Percentiles rank a stretch among this genome's conserved stretches.
phyloP scores from a whole-genome alignment of 1,140 invertebrate species.

The Anoplophora glabripennis region DNA sequence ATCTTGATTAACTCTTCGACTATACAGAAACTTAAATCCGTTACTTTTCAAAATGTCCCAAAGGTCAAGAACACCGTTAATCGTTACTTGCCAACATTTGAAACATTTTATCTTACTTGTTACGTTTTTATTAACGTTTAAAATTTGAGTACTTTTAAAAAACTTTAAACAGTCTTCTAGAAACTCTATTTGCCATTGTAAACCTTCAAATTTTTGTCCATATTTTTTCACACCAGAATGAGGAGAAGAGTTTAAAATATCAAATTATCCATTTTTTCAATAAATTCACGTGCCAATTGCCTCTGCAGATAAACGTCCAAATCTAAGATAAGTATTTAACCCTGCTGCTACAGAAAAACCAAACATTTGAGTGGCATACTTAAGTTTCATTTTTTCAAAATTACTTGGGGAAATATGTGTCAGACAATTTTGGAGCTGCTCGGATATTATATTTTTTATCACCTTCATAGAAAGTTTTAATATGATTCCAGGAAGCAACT shows the following conservation, averaged over 20 bases:
- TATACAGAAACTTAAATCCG: neutral
- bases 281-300: neutral
- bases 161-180: neutral
- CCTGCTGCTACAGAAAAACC: neutral
- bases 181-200: neutral
- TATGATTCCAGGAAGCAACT: constrained; percentile 10
- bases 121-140: neutral
- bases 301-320: neutral
- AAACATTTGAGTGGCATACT: neutral
- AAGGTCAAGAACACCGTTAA: neutral
- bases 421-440: neutral
- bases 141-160: neutral
- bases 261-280: neutral
- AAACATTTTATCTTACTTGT: neutral
- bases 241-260: constrained; percentile 5
- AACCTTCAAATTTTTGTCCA: neutral
- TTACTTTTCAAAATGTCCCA: neutral
- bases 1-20: neutral
- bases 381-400: constrained; percentile 2
- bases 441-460: neutral
- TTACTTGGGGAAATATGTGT: constrained; percentile 1
- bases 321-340: constrained; percentile 2
- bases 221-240: neutral
- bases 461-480: constrained; percentile 3
- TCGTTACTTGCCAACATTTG: neutral